Evolutionary conservation across 2,113 vertebrate species (phyloP), one percentile per base, ranked within the genome.

Genomic region (Nyctereutes procyonoides): DNA sequence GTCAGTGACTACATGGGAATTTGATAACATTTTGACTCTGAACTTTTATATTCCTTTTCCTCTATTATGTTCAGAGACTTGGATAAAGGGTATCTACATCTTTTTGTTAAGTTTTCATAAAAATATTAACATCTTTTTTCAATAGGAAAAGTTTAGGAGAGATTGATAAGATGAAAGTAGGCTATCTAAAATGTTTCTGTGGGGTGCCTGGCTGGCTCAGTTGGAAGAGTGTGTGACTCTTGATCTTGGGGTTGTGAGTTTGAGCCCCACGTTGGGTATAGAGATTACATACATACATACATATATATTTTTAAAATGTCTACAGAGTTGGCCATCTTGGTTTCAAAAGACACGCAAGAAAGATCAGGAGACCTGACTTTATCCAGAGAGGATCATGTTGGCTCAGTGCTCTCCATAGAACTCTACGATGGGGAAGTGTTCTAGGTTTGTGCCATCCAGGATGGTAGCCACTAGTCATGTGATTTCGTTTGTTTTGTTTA

Each of bases 41-140:
- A 12, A 73, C 32, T 79, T 90, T 58, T 56, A 24, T 35, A 63
- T 80, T 56, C 56, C 55, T 96, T 84, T 15, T 5, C 62, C 22
- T 87, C 7, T 77, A 17, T 92, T 94, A 22, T 13, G 7, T 77
- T 93, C 26, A 79, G 56, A 81, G 48, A 55, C 56, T 95, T 53
- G 56, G 84, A 43, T 92, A 20, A 67, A 84, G 58, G 73, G n/a
- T 80, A 14, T 69, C 20, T 48, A 26, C 8, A 51, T 74, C 24
- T 77, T 87, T 9, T 60, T 84, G 5, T 93, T 95, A 93, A 76
- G 43, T 84, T 92, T 97, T 83, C 55, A 51, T 95, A 88, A 92
- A 92, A 90, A 69, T 92, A 51, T 11, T 94, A 80, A 90, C 76
- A 30, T 51, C 26, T 83, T 87, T 94, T 93, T 69, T 62, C 69